Percentiles rank a stretch among this genome's conserved stretches.
Conservation (phyloP, 2,888 invertebrate genomes). For the Cepaea hortensis region DNA sequence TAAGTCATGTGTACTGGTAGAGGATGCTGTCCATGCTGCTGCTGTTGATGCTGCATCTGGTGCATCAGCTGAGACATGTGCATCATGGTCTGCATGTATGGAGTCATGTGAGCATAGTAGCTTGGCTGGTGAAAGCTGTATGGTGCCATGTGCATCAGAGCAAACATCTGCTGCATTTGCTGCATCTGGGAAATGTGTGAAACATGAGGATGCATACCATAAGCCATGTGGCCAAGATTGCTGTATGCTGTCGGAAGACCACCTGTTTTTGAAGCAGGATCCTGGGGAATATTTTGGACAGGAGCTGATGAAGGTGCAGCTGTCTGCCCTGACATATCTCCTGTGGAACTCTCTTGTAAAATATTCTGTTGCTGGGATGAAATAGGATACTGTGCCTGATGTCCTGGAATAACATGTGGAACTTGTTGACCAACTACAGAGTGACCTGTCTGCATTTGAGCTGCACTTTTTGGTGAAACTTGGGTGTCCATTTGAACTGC, state of each 20-base stretch:
- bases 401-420: conserved; percentile 50
- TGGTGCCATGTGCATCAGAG: conserved; percentile 46
- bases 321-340: neutral
- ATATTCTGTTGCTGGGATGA: neutral
- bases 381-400: conserved; percentile 21
- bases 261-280: conserved; percentile 14
- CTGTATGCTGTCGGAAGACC: conserved; percentile 8
- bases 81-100: conserved; percentile 49
- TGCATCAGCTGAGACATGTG: conserved; percentile 57
- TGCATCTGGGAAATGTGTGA: conserved; percentile 45
- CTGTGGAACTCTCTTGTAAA: conserved; percentile 5
- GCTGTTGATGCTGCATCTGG: conserved; percentile 54
- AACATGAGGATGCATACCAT: conserved; percentile 41
- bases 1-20: conserved; percentile 47
- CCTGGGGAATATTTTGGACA: conserved; percentile 22
- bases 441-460: conserved; percentile 18
- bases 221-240: conserved; percentile 20
- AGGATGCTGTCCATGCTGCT: conserved; percentile 45
- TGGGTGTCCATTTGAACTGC: conserved; percentile 34
- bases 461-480: conserved; percentile 23
- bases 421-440: conserved; percentile 36
- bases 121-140: conserved; percentile 45
- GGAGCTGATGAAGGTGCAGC: neutral
- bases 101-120: conserved; percentile 50
- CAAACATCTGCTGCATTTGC: conserved; percentile 50